Percentiles rank a stretch among this genome's conserved stretches.
Evolutionary conservation across 2,888 invertebrate species (phyloP).

Genomic region (Adineta ricciae): DNA sequence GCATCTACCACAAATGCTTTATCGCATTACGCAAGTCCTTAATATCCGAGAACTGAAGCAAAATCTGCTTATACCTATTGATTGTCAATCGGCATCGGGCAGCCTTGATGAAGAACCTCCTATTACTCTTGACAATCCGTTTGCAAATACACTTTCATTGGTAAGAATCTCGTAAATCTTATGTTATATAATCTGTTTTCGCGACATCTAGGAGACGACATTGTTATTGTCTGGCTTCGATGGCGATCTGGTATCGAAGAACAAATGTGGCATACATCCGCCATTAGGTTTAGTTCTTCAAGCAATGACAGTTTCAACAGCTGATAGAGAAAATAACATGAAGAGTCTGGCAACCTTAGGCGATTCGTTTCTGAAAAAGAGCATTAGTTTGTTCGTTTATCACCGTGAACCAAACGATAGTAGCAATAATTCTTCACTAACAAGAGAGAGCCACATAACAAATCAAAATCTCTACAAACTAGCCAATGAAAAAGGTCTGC

Average conservation of each 20-base stretch:
- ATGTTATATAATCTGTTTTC: no score
- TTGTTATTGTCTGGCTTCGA: no score
- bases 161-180: no score
- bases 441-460: constrained; percentile 12
- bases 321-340: constrained; percentile 14
- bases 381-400: constrained; percentile 11
- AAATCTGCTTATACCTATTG: not conserved
- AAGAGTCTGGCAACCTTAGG: constrained; percentile 26
- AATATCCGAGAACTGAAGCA: not conserved
- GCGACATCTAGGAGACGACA: no score
- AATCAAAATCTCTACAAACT: constrained; percentile 26
- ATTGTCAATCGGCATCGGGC: no score
- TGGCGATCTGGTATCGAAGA: no score
- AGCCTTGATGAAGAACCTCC: no score
- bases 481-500: not conserved
- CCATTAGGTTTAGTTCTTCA: not conserved
- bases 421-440: no score
- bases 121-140: not conserved
- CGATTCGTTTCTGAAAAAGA: constrained; percentile 27
- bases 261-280: not conserved
- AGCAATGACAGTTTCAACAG: not conserved
- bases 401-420: not conserved
- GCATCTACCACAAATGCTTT: not conserved
- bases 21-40: not conserved
- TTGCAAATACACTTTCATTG: no score